These are phyloP conservation scores for Ectemnius continuus DNA, from an alignment of 2,888 invertebrate genomes.

Conservation along the genomic window DNA sequence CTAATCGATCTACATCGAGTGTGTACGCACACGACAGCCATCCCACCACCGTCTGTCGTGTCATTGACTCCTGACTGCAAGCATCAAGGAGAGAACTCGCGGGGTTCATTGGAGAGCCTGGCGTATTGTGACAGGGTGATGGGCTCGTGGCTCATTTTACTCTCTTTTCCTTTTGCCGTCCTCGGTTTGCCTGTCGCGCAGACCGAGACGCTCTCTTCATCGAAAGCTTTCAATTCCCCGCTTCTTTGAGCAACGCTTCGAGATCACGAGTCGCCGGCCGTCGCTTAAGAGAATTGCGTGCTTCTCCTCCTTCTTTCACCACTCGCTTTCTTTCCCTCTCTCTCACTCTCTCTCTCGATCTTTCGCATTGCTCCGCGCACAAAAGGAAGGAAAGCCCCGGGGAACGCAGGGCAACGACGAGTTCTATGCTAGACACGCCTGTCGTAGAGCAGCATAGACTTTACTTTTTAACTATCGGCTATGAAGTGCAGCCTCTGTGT, in stretches of 20 bases:
- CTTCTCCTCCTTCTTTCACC: not conserved
- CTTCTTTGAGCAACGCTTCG: not conserved
- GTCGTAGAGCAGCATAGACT: too few species aligned
- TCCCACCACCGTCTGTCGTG: not conserved
- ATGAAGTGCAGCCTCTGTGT: too few species aligned
- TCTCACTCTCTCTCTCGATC: not conserved
- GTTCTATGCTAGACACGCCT: too few species aligned
- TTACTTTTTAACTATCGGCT: too few species aligned
- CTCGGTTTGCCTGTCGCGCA: too few species aligned
- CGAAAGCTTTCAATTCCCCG: conserved; percentile 13
- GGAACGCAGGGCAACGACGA: too few species aligned
- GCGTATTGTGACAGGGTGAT: not conserved
- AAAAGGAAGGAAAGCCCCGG: conserved; percentile 6
- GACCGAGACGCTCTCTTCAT: not conserved
- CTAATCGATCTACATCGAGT: conserved; percentile 4
- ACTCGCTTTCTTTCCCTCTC: not conserved
- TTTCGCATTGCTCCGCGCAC: not conserved
- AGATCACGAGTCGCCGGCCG: not conserved
- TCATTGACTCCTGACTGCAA: not conserved
- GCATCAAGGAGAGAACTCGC: not conserved
- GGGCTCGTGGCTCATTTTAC: conserved; percentile 8
- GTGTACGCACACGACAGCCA: not conserved
- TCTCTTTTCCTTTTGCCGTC: not conserved
- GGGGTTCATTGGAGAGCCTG: not conserved
- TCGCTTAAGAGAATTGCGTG: conserved; percentile 4